Base-by-base conservation (phyloP, 2,888 invertebrate species). In the Hydrotaea diabolus region DNA sequence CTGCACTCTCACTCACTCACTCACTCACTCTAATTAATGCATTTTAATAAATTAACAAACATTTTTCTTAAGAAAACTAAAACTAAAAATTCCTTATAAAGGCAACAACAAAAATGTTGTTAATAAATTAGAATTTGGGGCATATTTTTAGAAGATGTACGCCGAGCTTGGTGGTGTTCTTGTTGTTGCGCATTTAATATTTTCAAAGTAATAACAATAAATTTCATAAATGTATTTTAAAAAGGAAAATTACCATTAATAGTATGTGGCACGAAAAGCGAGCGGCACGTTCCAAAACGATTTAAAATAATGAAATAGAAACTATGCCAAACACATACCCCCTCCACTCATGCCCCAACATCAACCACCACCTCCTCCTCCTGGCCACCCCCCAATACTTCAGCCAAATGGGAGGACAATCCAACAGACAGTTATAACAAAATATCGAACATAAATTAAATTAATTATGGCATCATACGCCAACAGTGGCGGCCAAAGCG, bases 401-500 rank as follows among this genome's bases (percentile, higher is more conserved):
- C 46, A 69, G n/a, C 26, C 13, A n/a, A 62, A 31, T 62, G 62
- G 62, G 62, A 62, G 62, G 62, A 55, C 69, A 74, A 43, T 72
- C n/a, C 26, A 62, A 62, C 55, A 71, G 74, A 57, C 82, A 82
- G 85, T 85, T 82, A 85, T 85, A 90, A 91, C 89, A 90, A 90
- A 90, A 91, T 87, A 89, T 83, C 89, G 88, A 89, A 86, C 90
- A 91, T 91, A 91, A 90, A 90, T 91, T 89, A 90, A 91, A 90
- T 91, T 89, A 90, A 90, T 90, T 85, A 90, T 90, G 82, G 86
- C 87, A 87, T 87, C 87, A 75, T 77, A 84, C 74, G 53, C 19
- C 55, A 72, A 69, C 11, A 69, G 23, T 57, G 69, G 69, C 53
- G 53, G 21, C 75, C 31, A 72, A 7, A 26, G 71, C 39, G 53